phyloP scores from a whole-genome alignment of 2,888 invertebrate genomes.

The Tetheella fluctuosa region DNA sequence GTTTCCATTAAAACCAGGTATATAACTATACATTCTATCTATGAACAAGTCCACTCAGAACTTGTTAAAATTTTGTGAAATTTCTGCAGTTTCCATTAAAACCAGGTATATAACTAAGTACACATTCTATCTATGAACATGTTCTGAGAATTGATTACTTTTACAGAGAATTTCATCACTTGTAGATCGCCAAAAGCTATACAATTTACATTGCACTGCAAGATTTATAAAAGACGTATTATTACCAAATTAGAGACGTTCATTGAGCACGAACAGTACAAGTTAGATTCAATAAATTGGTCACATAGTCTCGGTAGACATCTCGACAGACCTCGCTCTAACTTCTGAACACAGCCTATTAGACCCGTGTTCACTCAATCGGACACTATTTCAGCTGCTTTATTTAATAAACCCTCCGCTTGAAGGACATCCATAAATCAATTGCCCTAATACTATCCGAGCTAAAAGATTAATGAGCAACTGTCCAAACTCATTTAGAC shows the following conservation, averaged over 20 bases:
- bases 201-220: not conserved
- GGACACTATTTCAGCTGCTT: not conserved
- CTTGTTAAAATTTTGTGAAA: too few species aligned
- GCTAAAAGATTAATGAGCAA: conserved; percentile 10
- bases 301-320: not conserved
- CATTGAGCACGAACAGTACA: not conserved
- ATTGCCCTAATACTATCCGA: conserved; percentile 3
- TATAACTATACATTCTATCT: too few species aligned
- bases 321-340: not conserved
- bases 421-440: not conserved
- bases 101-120: too few species aligned
- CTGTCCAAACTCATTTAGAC: conserved; percentile 8
- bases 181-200: not conserved
- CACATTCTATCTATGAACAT: too few species aligned
- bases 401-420: not conserved
- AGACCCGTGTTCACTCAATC: not conserved
- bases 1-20: not conserved
- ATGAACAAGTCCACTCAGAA: too few species aligned
- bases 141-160: too few species aligned
- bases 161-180: not conserved
- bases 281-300: not conserved
- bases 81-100: too few species aligned
- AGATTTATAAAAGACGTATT: not conserved
- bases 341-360: not conserved
- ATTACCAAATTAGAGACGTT: too few species aligned